Percentiles rank a stretch among this genome's conserved stretches.
Conservation (phyloP, 2,113 vertebrate species). For the Sceloporus tristichus region DNA sequence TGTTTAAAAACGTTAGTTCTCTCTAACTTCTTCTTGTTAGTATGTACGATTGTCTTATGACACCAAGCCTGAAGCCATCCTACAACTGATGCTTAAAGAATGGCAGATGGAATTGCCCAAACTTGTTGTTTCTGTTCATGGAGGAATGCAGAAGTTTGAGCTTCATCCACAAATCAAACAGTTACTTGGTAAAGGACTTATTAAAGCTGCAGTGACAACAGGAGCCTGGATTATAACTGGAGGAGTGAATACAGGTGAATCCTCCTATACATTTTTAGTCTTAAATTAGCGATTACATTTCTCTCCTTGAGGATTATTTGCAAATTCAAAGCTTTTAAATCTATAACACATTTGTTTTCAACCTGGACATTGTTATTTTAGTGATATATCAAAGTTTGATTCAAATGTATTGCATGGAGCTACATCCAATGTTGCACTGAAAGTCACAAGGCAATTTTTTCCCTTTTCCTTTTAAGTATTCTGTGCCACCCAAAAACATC, state of each 20-base stretch:
- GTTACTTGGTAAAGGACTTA: conserved; percentile 96
- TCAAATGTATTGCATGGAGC: no score
- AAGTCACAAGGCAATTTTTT: no score
- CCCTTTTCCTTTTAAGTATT: no score
- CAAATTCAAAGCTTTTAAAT: neutral
- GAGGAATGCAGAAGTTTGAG: conserved; percentile 98
- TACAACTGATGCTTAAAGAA: conserved; percentile 96
- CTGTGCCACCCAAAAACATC: no score
- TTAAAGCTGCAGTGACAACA: conserved; percentile 98
- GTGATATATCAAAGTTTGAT: no score
- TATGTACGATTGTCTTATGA: conserved; percentile 94
- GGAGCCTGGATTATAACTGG: conserved; percentile 99
- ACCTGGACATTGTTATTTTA: no score
- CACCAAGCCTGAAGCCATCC: conserved; percentile 92
- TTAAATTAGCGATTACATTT: neutral
- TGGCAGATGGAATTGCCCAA: conserved; percentile 99
- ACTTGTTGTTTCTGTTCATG: conserved; percentile 98
- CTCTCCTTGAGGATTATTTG: neutral
- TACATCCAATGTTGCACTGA: no score
- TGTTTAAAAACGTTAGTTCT: conserved; percentile 27
- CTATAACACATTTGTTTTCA: neutral
- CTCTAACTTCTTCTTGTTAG: conserved; percentile 72
- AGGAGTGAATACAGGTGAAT: conserved; percentile 95
- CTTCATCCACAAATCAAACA: conserved; percentile 97
- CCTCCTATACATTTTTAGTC: neutral